Evolutionary conservation across 1,140 invertebrate species (phyloP).

Genomic region (Magallana angulata): DNA sequence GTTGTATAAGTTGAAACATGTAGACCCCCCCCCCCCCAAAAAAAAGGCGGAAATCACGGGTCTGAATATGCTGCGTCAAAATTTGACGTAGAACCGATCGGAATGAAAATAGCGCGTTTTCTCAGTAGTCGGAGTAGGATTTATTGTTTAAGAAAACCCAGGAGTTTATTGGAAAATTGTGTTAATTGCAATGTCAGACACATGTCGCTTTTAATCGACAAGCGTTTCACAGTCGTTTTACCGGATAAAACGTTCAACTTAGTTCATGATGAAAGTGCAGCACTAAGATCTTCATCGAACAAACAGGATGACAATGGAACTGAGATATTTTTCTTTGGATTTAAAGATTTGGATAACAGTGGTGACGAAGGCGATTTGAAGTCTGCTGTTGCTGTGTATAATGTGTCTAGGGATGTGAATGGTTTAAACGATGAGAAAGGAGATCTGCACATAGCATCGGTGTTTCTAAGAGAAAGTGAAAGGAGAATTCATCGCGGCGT

Average conservation of each 20-base stretch:
- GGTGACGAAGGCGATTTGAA: background rate
- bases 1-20: too few relatives aligned
- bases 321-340: background rate
- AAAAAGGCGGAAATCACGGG: too few relatives aligned
- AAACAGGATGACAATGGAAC: background rate
- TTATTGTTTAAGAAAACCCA: too few relatives aligned
- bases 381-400: background rate
- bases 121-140: too few relatives aligned
- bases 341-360: background rate
- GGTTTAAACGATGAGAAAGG: background rate
- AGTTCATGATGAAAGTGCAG: background rate
- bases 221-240: background rate
- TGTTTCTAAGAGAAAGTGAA: background rate
- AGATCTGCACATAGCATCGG: background rate
- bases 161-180: too few relatives aligned
- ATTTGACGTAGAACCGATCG: too few relatives aligned
- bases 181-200: background rate
- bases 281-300: background rate
- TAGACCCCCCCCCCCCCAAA: too few relatives aligned
- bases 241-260: background rate
- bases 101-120: too few relatives aligned
- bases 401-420: conserved; percentile 10
- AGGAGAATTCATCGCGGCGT: background rate
- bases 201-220: background rate
- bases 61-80: too few relatives aligned